Conservation (phyloP, 2,797 vertebrate species). For the Typhlichthys subterraneus region DNA sequence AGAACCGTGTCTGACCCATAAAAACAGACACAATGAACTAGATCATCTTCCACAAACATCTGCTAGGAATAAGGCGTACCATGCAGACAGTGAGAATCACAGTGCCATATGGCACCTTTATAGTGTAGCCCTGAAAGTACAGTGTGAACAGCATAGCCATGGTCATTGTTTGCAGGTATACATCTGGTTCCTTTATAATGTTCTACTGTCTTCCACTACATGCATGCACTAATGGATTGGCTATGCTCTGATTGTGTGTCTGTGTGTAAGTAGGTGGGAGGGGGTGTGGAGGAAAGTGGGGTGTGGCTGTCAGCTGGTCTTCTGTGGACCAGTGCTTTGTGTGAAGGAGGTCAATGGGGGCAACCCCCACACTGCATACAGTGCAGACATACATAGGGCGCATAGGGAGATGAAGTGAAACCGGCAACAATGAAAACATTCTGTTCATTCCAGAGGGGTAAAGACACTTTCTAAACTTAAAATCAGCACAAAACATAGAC, state of each 20-base stretch:
- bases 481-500: too few relatives aligned
- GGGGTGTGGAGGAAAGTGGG: background rate
- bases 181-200: slow-evolving; percentile 57
- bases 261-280: slow-evolving; percentile 3
- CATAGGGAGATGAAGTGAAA: background rate
- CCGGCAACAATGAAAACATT: too few relatives aligned
- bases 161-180: slow-evolving; percentile 68
- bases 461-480: too few relatives aligned
- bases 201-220: slow-evolving; percentile 52
- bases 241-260: slow-evolving; percentile 46
- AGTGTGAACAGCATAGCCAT: slow-evolving; percentile 59
- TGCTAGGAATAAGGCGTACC: slow-evolving; percentile 62
- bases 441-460: too few relatives aligned
- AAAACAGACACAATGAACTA: slow-evolving; percentile 64
- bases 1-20: slow-evolving; percentile 65
- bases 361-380: slow-evolving; percentile 21
- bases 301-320: slow-evolving; percentile 47
- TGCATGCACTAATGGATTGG: slow-evolving; percentile 74
- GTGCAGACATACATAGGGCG: slow-evolving; percentile 1
- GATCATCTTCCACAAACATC: slow-evolving; percentile 65
- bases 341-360: slow-evolving; percentile 61
- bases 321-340: slow-evolving; percentile 57
- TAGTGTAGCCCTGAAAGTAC: slow-evolving; percentile 42
- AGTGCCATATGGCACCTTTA: slow-evolving; percentile 64
- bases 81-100: slow-evolving; percentile 69